A percentile compares a stretch with the other conserved stretches of the same genome.
Conservation (phyloP, 2,797 vertebrate genomes). For the Cyprinella venusta region DNA sequence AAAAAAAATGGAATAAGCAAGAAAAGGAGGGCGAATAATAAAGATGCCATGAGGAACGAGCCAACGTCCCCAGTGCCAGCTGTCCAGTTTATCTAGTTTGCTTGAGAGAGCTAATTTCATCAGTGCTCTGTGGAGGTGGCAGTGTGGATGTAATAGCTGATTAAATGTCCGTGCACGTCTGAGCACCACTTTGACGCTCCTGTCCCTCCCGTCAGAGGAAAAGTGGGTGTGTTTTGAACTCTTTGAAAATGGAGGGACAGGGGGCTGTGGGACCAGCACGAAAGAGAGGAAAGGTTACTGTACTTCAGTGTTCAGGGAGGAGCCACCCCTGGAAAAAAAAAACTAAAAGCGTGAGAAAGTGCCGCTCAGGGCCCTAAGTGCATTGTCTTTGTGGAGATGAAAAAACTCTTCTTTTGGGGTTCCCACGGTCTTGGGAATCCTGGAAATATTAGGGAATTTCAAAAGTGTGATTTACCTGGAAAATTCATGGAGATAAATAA, state of each 20-base stretch:
- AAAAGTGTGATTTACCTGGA: not conserved
- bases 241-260: conserved; percentile 34
- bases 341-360: conserved; percentile 74
- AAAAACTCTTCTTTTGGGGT: conserved; percentile 59
- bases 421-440: conserved; percentile 31
- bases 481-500: not conserved
- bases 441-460: conserved; percentile 12
- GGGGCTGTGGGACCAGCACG: conserved; percentile 39
- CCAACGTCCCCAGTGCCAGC: conserved; percentile 35
- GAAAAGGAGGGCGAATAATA: conserved; percentile 61
- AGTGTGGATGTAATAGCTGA: conserved; percentile 66
- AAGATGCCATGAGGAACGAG: conserved; percentile 55
- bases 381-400: conserved; percentile 76
- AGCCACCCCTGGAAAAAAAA: conserved; percentile 57
- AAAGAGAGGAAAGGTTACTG: conserved; percentile 57
- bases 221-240: conserved; percentile 58
- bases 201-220: conserved; percentile 55
- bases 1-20: conserved; percentile 41
- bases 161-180: conserved; percentile 72
- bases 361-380: conserved; percentile 68
- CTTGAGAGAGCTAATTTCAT: conserved; percentile 62
- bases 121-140: conserved; percentile 52
- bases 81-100: conserved; percentile 31
- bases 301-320: conserved; percentile 56
- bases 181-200: conserved; percentile 57